Evolutionary conservation across 2,797 vertebrate species (phyloP).

Genomic region (Sebastes trivittatus): DNA sequence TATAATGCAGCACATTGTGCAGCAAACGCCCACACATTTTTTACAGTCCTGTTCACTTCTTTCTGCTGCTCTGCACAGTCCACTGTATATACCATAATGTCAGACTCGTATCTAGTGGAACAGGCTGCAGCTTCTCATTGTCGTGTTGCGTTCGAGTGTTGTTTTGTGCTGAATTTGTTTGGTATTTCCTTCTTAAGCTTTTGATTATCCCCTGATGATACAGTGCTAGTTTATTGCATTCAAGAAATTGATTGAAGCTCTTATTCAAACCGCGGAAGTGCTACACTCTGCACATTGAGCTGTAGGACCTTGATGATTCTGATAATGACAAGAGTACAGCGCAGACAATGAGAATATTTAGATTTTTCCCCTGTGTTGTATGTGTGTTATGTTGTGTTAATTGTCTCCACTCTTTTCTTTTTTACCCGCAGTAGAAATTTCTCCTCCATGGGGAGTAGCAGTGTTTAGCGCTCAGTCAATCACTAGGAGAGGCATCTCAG

Average conservation of each 20-base stretch:
- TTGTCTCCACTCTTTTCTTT: constrained; percentile 1
- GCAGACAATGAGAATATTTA: constrained; percentile 3
- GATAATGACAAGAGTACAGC: background rate
- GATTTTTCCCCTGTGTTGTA: background rate
- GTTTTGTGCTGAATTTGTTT: constrained; percentile 1
- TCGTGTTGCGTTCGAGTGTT: background rate
- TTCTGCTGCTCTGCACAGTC: constrained; percentile 36
- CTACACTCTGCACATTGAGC: constrained; percentile 2
- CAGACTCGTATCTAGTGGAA: background rate
- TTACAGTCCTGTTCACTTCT: constrained; percentile 56
- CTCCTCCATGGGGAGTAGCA: constrained; percentile 16
- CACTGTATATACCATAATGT: background rate
- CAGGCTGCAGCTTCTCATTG: background rate
- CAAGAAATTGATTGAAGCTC: constrained; percentile 22
- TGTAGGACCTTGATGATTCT: constrained; percentile 26
- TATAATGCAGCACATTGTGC: constrained; percentile 63
- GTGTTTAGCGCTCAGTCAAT: constrained; percentile 41
- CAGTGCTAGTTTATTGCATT: background rate
- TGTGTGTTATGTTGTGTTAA: background rate
- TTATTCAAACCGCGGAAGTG: background rate
- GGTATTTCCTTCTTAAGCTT: background rate
- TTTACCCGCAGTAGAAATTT: background rate
- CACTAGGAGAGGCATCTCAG: constrained; percentile 26
- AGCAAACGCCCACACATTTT: constrained; percentile 53
- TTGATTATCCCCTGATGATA: constrained; percentile 16